Base-by-base conservation (phyloP, 2,797 vertebrate species). In the Smutsia gigantea region DNA sequence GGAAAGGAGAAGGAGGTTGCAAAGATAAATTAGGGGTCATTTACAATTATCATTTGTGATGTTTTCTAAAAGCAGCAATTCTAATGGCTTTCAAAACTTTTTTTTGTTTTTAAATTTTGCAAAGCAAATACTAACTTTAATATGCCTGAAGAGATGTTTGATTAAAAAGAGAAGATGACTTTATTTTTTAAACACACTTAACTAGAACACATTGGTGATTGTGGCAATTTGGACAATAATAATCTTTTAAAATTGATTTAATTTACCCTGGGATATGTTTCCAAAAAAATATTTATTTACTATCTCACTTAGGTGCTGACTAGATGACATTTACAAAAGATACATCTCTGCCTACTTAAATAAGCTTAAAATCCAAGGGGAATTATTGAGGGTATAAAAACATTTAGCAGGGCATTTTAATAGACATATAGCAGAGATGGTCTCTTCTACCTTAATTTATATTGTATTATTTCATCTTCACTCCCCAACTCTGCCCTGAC, bases 201-300 rank as follows among this genome's bases (percentile, higher is more conserved):
- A 75, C 39, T 83, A 88, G 25, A 96, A 31, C 85, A 95, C 19
- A 5, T 17, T 74, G 59, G 17, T 75, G 15, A 79, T 13, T 91
- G 19, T 8, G 46, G 49, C 57, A 90, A 59, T 0, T 81, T 64
- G 31, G 18, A 87, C 51, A 71, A 84, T 71, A 78, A 87, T 19
- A 51, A 86, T 23, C 37, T 63, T 71, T 85, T 83, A 19, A 94
- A 88, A 85, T n/a, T 34, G 23, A 88, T 64, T 78, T 55, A 59
- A 87, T 75, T 72, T 92, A 57, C 31, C 87, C 53, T 87, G 89
- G 25, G 12, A 37, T 78, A 78, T 74, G 5, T 55, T 51, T 72
- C 29, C 46, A 46, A 68, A 81, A 72, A 94, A 78, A 57, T 78
- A 55, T 7, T 68, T 78, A 83, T 79, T 96, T 77, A 90, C 89